Percentiles rank a stretch among this genome's conserved stretches.
Evolutionary conservation across 2,797 vertebrate genomes (phyloP).

Genomic region (Pteropus rufus): DNA sequence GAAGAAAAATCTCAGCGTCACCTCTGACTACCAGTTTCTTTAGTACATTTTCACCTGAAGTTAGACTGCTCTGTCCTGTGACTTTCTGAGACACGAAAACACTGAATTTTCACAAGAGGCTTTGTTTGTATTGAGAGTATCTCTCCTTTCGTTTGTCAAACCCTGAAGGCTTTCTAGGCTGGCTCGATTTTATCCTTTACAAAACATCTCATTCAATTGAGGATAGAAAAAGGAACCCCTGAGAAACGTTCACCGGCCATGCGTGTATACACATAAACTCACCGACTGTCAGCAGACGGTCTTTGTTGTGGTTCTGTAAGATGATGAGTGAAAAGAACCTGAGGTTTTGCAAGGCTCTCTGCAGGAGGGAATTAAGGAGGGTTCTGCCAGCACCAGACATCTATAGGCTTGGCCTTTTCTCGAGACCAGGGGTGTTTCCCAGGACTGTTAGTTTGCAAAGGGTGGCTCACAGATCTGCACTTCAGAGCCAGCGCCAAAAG

Average conservation of each 20-base stretch:
- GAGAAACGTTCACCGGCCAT: accelerated
- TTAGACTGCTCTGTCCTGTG: neutral
- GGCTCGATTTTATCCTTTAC: constrained; percentile 5
- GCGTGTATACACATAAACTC: neutral
- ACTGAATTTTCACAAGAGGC: neutral
- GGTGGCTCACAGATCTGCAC: accelerated
- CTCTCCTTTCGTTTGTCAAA: neutral
- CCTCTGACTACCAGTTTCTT: neutral
- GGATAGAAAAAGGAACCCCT: neutral
- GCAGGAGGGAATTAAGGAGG: neutral
- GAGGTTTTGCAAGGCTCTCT: neutral
- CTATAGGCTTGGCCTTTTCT: neutral
- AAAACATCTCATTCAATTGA: neutral
- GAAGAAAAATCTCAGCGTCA: neutral
- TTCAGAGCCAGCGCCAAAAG: neutral
- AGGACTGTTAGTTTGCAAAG: neutral
- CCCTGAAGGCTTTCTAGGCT: neutral
- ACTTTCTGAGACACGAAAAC: neutral
- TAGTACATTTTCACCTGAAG: neutral
- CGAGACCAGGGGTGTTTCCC: neutral
- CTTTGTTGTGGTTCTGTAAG: neutral
- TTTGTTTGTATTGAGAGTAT: neutral
- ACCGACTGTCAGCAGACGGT: neutral
- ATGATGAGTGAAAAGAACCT: neutral
- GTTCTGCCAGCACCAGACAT: neutral